phyloP scores from a whole-genome alignment of 2,888 invertebrate species.

The Synanthedon myopaeformis region DNA sequence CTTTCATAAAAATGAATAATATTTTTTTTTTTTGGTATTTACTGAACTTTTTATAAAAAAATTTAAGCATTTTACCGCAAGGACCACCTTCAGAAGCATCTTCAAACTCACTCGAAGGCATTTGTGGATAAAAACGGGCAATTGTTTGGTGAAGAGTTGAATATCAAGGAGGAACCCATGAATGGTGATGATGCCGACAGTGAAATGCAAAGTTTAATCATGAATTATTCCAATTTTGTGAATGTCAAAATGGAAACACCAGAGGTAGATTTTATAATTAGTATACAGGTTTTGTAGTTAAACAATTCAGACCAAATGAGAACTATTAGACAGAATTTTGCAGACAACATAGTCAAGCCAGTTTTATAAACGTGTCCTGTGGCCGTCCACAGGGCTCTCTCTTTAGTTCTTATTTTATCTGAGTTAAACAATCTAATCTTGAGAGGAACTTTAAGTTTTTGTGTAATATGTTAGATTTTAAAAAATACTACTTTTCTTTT shows the following conservation, averaged over 20 bases:
- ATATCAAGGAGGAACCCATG: constrained; percentile 9
- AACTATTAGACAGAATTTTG: too few relatives aligned
- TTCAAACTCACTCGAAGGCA: constrained; percentile 76
- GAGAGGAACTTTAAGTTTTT: too few relatives aligned
- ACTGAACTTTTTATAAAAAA: constrained; percentile 3
- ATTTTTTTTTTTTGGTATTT: background rate
- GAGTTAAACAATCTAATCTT: too few relatives aligned
- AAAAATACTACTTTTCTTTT: too few relatives aligned
- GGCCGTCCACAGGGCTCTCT: too few relatives aligned
- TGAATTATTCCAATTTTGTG: background rate
- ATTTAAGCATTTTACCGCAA: constrained; percentile 77
- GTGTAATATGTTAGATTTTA: too few relatives aligned
- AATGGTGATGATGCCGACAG: background rate
- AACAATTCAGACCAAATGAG: too few relatives aligned
- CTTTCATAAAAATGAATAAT: background rate
- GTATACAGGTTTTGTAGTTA: too few relatives aligned
- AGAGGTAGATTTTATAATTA: background rate
- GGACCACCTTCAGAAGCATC: constrained; percentile 83
- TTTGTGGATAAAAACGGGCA: constrained; percentile 28
- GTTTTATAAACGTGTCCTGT: too few relatives aligned
- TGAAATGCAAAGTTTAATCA: background rate
- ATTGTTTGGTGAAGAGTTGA: constrained; percentile 26
- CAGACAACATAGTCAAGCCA: too few relatives aligned
- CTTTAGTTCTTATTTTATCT: too few relatives aligned
- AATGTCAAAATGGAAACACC: background rate